Conservation (phyloP, 2,888 invertebrate genomes). For the Norana najaformis region DNA sequence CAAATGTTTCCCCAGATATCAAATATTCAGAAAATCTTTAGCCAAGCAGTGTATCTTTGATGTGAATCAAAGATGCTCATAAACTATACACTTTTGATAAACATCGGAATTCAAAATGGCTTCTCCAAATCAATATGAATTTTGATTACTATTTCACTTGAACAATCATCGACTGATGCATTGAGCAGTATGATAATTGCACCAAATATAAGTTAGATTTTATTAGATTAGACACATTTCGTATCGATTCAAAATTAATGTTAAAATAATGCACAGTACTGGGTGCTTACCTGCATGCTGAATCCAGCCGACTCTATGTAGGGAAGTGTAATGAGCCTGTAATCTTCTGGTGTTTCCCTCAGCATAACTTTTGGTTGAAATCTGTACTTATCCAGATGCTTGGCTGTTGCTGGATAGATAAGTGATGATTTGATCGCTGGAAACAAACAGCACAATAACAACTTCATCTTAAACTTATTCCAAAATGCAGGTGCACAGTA, state of each 20-base stretch:
- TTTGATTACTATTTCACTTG: too few relatives aligned
- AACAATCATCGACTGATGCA: too few relatives aligned
- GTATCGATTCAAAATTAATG: too few relatives aligned
- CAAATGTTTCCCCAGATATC: not conserved
- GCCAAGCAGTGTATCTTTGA: not conserved
- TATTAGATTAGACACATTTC: too few relatives aligned
- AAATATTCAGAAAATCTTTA: not conserved
- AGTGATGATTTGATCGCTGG: conserved; percentile 78
- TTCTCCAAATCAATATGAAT: too few relatives aligned
- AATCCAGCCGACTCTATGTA: conserved; percentile 71
- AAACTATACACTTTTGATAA: too few relatives aligned
- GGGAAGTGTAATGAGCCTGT: conserved; percentile 77
- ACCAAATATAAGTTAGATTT: too few relatives aligned
- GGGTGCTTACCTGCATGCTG: conserved; percentile 73
- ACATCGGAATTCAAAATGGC: too few relatives aligned
- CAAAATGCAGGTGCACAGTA: not conserved
- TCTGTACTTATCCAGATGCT: conserved; percentile 85
- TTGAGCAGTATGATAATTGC: too few relatives aligned
- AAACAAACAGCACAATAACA: conserved; percentile 42
- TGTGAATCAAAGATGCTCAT: too few relatives aligned
- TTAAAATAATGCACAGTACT: not conserved
- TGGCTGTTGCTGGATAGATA: conserved; percentile 89
- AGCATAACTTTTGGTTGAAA: conserved; percentile 76
- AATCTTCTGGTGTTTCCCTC: conserved; percentile 81
- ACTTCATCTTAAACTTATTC: not conserved